Conservation (phyloP, 1,140 invertebrate genomes). For the Drosophila ogumai region DNA sequence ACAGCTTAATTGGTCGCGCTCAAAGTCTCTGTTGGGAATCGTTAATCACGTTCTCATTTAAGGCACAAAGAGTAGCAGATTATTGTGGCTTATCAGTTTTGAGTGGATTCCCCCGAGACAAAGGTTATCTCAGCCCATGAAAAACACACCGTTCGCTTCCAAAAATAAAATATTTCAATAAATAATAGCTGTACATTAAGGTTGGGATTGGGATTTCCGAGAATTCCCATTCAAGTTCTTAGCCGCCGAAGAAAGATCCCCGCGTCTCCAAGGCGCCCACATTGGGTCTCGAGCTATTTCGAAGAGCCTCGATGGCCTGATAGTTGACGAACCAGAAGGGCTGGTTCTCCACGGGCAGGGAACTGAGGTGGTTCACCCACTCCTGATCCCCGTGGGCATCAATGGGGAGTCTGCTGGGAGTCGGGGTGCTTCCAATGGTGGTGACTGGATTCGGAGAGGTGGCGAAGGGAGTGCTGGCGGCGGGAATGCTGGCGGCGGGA, state of each 20-base stretch:
- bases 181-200: conserved; percentile 25
- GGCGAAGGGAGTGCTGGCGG: background rate
- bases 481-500: background rate
- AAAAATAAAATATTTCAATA: conserved; percentile 28
- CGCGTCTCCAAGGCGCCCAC: conserved; percentile 60
- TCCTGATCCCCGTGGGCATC: conserved; percentile 85
- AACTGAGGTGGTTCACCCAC: conserved; percentile 83
- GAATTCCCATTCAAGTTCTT: conserved; percentile 15
- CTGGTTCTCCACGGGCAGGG: conserved; percentile 85
- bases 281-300: conserved; percentile 64
- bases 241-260: conserved; percentile 76
- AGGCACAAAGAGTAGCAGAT: background rate
- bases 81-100: conserved; percentile 11
- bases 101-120: conserved; percentile 14
- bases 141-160: conserved; percentile 3
- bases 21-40: conserved; percentile 1
- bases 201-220: background rate
- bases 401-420: conserved; percentile 49
- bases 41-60: conserved; percentile 26
- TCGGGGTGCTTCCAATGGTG: background rate
- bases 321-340: conserved; percentile 86
- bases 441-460: background rate
- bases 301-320: conserved; percentile 81
- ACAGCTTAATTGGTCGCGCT: conserved; percentile 19
- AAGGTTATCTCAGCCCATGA: conserved; percentile 19